Base-by-base conservation (phyloP, 2,888 invertebrate genomes). In the Lasioglossum malachurum region DNA sequence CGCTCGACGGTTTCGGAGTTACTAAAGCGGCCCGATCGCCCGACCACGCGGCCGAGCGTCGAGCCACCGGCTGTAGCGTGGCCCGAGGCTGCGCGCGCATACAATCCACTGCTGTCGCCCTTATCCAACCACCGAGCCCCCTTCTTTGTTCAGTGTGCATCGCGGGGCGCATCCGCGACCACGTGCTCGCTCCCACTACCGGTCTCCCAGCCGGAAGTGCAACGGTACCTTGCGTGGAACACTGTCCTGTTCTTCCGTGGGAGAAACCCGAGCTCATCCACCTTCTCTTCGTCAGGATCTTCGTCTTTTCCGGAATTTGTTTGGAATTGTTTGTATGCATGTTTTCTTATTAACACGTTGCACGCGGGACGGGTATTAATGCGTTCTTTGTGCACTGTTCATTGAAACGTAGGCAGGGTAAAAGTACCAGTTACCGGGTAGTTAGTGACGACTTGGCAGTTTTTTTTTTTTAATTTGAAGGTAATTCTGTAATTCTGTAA, bases 41-140 rank as follows among this genome's bases (percentile, higher is more conserved):
- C 75, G 78, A 91, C 88, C 89, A 89, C 88, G 88, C 89, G 90
- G 82, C 86, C 60, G 35, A 12, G 53, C 60, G 57, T 49, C 78
- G 44, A 79, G 35, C 78, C 81, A 57, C 86, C 80, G 82, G 77
- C 90, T 91, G 91, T 93, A 93, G 93, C 94, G 93, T 94, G 94
- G 92, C 92, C 78, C 67, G 72, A 2, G 16, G 84, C n/a, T 94
- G 94, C 94, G 94, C 94, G 93, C 94, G 94, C 94, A 93, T 0
- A 64, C 71, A 1, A n/a, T 60, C 78, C 64, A 76, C 57, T 53
- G 41, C 83, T 86, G 84, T 75, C 87, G 73, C 83, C 86, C 91
- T 86, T 85, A 78, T 76, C 80, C 88, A 78, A 87, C 85, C 86
- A 82, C 74, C 82, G 81, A 77, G 82, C 79, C 69, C 80, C 57